Percentiles rank a stretch among this genome's conserved stretches.
phyloP scores from a whole-genome alignment of 2,113 vertebrate genomes.

The Pseudorectes ferrugineus region DNA sequence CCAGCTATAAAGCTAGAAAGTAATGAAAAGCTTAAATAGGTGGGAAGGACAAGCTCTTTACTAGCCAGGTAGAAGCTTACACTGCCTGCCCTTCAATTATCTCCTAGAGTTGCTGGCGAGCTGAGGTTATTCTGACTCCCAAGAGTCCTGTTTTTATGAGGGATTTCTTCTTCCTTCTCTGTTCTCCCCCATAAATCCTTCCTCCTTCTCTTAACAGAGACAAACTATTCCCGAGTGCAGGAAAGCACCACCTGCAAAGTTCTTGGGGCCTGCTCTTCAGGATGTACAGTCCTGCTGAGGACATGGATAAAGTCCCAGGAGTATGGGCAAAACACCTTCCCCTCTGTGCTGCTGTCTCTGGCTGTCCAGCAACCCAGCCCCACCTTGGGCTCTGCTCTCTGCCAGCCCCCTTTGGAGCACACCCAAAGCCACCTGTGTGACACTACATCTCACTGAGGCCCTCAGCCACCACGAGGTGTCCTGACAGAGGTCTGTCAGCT shows the following conservation, averaged over 20 bases:
- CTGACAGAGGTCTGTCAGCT: background rate
- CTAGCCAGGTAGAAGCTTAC: background rate
- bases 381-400: background rate
- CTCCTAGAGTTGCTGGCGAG: background rate
- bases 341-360: fast-evolving
- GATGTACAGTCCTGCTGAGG: background rate
- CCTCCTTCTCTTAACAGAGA: background rate
- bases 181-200: background rate
- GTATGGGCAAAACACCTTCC: background rate
- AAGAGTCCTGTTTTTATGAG: background rate
- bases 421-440: background rate
- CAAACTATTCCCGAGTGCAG: background rate
- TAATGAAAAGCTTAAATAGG: background rate
- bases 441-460: fast-evolving
- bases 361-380: background rate
- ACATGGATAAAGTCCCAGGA: background rate
- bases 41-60: background rate
- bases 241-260: background rate
- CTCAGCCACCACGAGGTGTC: background rate
- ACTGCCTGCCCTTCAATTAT: background rate
- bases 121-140: background rate
- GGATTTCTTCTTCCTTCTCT: background rate
- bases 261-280: background rate
- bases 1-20: background rate
- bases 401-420: background rate